Evolutionary conservation across 2,113 vertebrate genomes (phyloP), one percentile per base, ranked within the genome.

Genomic region (Pagrus major): DNA sequence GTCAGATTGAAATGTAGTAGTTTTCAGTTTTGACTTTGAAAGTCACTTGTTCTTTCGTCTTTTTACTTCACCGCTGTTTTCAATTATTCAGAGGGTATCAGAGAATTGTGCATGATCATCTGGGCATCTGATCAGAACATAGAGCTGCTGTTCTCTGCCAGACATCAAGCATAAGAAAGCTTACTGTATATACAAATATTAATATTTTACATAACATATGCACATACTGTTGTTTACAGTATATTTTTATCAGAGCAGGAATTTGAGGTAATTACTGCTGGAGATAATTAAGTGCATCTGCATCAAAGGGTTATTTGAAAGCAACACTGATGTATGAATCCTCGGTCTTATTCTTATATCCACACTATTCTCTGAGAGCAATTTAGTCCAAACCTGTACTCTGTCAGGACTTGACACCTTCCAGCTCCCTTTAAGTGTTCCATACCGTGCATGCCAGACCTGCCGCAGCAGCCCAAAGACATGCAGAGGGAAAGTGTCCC

Each of bases 401-500:
- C 59, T 86, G 72, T 85, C 89, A 76, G 61, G 18, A 7, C 55
- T 49, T 67, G 88, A 89, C 42, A 71, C 29, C 64, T 59, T 80
- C 67, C 84, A 78, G 47, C 20, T 76, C 51, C 49, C 61, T 63
- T 64, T 46, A 77, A 60, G 61, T 54, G 65, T 63, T 69, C 59
- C 67, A 83, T 79, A 67, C 71, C 58, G n/a, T 67, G 31, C 65
- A 2, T 73, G 60, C 74, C 65, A 71, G 80, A 80, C 33, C 25
- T 73, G 60, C 64, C 58, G 76, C 49, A 59, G 46, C 33, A 56
- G 54, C 35, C 68, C 37, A 67, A 21, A 76, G 33, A 51, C 73
- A 35, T 21, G 20, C 63, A 76, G 29, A 75, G 25, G 49, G 42
- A 77, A 37, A 49, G 29, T 25, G 18, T 76, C 25, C 14, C 23